A percentile compares a stretch with the other conserved stretches of the same genome.
These are phyloP conservation scores for Plestiodon gilberti DNA, from an alignment of 2,113 vertebrate genomes.

Conservation along the genomic window DNA sequence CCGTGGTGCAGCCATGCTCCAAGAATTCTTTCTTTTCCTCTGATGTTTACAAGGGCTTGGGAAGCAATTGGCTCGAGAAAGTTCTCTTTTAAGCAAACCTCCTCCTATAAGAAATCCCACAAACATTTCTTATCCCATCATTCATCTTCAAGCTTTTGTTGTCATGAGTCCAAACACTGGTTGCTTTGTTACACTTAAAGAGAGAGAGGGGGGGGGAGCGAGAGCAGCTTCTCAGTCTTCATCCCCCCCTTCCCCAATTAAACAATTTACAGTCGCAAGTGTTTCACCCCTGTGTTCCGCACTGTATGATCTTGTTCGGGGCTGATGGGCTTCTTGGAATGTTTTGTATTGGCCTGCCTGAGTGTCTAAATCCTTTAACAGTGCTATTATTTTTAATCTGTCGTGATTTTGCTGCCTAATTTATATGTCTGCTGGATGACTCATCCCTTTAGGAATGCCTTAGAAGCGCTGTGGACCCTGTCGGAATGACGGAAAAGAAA, in stretches of 20 bases:
- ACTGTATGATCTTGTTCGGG: conserved; percentile 28
- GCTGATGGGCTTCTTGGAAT: conserved; percentile 32
- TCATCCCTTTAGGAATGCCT: conserved; percentile 67
- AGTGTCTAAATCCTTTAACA: conserved; percentile 53
- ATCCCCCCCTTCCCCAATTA: conserved; percentile 35
- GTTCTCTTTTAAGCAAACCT: neutral
- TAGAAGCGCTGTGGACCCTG: conserved; percentile 48
- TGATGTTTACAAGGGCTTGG: conserved; percentile 18
- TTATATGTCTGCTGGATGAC: conserved; percentile 60
- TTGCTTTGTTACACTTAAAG: neutral
- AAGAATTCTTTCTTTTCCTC: neutral
- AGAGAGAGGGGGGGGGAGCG: neutral
- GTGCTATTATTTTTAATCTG: conserved; percentile 62
- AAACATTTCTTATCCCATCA: conserved; percentile 26
- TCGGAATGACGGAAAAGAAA: conserved; percentile 63
- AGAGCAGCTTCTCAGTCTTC: neutral
- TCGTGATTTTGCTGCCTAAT: conserved; percentile 52
- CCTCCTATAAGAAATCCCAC: conserved; percentile 8
- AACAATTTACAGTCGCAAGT: conserved; percentile 31
- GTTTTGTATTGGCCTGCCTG: conserved; percentile 38
- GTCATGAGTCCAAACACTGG: conserved; percentile 14
- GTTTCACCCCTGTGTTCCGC: conserved; percentile 39
- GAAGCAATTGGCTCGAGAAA: conserved; percentile 28
- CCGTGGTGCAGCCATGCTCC: neutral
- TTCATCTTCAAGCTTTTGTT: conserved; percentile 32